phyloP scores from a whole-genome alignment of 1,140 invertebrate genomes.

The Eupeodes corollae region DNA sequence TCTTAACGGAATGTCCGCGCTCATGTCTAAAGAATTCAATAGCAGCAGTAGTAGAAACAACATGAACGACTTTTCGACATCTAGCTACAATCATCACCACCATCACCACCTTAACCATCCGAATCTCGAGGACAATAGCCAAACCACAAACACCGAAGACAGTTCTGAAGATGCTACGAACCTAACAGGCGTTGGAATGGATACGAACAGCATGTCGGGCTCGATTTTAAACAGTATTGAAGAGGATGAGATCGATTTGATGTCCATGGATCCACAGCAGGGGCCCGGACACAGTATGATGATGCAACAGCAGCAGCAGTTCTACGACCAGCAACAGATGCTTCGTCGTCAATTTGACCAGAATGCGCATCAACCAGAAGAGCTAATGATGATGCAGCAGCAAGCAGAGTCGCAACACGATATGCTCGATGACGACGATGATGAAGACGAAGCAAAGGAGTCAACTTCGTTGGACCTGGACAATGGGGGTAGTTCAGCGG shows the following conservation, averaged over 20 bases:
- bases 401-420: conserved; percentile 21
- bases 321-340: not conserved
- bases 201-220: not conserved
- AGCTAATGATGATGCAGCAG: conserved; percentile 24
- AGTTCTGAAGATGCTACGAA: conserved; percentile 2
- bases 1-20: not conserved
- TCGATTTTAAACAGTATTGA: too few relatives aligned
- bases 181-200: not conserved
- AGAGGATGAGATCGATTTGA: too few relatives aligned
- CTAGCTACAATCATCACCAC: conserved; percentile 5
- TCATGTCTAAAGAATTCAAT: not conserved
- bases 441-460: conserved; percentile 24
- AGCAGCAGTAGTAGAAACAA: conserved; percentile 1
- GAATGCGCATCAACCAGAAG: conserved; percentile 4
- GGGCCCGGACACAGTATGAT: not conserved
- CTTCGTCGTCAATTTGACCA: conserved; percentile 4
- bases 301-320: not conserved
- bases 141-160: conserved; percentile 5
- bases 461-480: conserved; percentile 13
- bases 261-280: too few relatives aligned
- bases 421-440: conserved; percentile 30
- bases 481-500: conserved; percentile 26
- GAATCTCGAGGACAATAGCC: conserved; percentile 1
- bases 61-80: not conserved
- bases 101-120: conserved; percentile 10